Evolutionary conservation across 1,140 invertebrate species (phyloP), one percentile per base, ranked within the genome.

Genomic region (Cardiocondyla obscurior): DNA sequence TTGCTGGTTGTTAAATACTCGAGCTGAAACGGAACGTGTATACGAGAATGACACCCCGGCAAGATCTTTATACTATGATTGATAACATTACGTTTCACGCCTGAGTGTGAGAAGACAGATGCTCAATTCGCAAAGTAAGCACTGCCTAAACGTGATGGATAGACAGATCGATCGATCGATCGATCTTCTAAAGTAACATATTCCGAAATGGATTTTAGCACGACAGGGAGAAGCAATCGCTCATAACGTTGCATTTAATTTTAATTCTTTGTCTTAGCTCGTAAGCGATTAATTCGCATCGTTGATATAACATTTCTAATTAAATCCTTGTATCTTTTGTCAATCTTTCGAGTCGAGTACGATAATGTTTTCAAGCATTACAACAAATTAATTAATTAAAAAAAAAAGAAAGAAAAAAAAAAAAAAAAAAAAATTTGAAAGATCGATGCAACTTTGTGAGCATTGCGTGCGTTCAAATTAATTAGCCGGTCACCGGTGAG

Each of bases 161-260:
- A n/a, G 73, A 76, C 69, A 22, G 57, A 69, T 70, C 28, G 64
- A 70, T 85, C 72, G 57, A 69, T 70, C 28, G 64, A 70, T 85
- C 72, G 25, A 72, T 44, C 46, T 36, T 33, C 10, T 25, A 6
- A 39, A 51, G 58, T 25, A 65, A 25, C 44, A 30, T 10, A 39
- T 57, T 53, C 16, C 39, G 6, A 51, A 49, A 67, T 82, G 65
- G 16, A 84, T 76, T 51, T 85, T 36, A 46, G 1, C 36, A 10
- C 5, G 49, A 67, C 12, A 51, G 51, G 19, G 33, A 36, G 67
- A 30, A 55, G 33, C 22, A 44, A 12, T 67, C 49, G 3, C 69
- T 22, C 16, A 49, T 53, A 36, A 30, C 10, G 4, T n/a, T 69
- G 70, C 62, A 55, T 49, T 77, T 51, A 72, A 65, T 67, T 82